Conservation (phyloP, 2,797 vertebrate genomes). For the Harpagifer antarcticus region DNA sequence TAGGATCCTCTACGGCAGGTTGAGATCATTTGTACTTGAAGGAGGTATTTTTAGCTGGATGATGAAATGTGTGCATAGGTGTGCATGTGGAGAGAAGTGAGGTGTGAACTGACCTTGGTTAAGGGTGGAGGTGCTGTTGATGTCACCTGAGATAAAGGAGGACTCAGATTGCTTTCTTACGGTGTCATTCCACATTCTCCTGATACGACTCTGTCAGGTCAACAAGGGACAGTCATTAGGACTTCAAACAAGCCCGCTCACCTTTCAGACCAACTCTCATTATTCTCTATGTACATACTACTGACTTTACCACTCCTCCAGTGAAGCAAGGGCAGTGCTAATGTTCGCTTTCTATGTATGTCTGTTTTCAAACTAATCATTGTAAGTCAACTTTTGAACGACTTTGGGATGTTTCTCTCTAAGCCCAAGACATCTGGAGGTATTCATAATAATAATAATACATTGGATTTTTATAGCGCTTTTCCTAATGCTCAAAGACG, state of each 20-base stretch:
- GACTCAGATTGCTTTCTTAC: conserved; percentile 99
- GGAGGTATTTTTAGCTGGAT: conserved; percentile 71
- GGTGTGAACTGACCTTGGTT: conserved; percentile 97
- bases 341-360: background rate
- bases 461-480: no score
- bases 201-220: conserved; percentile 97
- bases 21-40: conserved; percentile 57
- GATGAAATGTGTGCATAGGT: conserved; percentile 77
- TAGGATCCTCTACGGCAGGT: conserved; percentile 27
- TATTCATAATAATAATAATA: no score
- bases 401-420: conserved; percentile 29
- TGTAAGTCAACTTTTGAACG: conserved; percentile 26
- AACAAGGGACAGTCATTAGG: conserved; percentile 85
- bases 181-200: conserved; percentile 99
- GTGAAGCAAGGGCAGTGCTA: background rate
- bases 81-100: conserved; percentile 75
- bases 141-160: conserved; percentile 99
- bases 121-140: conserved; percentile 99
- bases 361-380: conserved; percentile 21
- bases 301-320: conserved; percentile 19
- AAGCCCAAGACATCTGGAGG: conserved; percentile 25
- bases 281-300: conserved; percentile 26
- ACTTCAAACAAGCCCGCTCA: conserved; percentile 67
- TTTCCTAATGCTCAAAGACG: no score
- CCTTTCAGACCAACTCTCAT: conserved; percentile 67